Conservation (phyloP, 2,888 invertebrate species). For the Melipona bicolor region DNA sequence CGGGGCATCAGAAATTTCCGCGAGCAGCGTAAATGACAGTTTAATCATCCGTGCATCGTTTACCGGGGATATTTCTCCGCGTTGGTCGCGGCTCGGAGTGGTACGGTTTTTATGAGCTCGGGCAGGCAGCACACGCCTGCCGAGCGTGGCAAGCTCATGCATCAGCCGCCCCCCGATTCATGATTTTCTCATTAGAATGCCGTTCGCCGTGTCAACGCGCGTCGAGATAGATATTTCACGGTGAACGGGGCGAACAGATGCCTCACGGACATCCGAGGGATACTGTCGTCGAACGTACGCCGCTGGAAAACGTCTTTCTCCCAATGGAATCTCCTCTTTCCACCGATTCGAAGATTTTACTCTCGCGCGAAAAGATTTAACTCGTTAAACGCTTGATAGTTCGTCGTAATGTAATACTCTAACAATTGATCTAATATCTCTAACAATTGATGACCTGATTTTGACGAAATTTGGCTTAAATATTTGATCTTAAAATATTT, state of each 20-base stretch:
- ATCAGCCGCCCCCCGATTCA: conserved; percentile 62
- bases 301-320: conserved; percentile 48
- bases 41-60: conserved; percentile 60
- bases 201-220: conserved; percentile 58
- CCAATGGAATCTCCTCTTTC: not conserved
- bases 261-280: conserved; percentile 44
- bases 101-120: conserved; percentile 63
- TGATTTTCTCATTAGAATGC: conserved; percentile 69
- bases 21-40: conserved; percentile 62
- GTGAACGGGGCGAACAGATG: conserved; percentile 62
- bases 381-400: too few relatives aligned
- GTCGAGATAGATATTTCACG: conserved; percentile 73
- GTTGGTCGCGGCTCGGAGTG: conserved; percentile 6
- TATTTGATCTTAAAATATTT: too few relatives aligned
- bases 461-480: too few relatives aligned
- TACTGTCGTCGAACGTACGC: conserved; percentile 2
- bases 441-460: too few relatives aligned
- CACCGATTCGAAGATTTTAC: too few relatives aligned
- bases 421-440: too few relatives aligned
- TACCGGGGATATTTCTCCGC: conserved; percentile 38
- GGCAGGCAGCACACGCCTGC: conserved; percentile 29
- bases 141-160: conserved; percentile 53
- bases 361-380: too few relatives aligned
- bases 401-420: too few relatives aligned
- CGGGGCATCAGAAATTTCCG: conserved; percentile 38